Conservation (phyloP, 35 echinoderm and acorn worm species). For the Apostichopus parvimensis region DNA sequence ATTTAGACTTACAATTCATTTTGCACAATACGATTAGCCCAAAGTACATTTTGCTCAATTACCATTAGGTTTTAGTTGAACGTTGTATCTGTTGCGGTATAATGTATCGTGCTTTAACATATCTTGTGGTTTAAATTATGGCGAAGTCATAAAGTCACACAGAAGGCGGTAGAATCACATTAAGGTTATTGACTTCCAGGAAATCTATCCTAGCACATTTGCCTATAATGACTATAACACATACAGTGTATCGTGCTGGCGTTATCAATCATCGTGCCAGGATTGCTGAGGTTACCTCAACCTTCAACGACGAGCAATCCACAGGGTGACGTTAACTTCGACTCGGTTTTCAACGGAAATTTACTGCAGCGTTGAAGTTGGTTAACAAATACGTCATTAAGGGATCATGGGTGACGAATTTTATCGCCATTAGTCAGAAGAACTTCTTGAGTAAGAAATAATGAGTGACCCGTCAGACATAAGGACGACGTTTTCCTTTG, state of each 20-base stretch:
- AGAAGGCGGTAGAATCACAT: too few relatives aligned
- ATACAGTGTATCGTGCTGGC: neutral
- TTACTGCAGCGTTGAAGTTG: neutral
- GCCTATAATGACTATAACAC: neutral
- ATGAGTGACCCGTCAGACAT: neutral
- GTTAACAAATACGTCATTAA: constrained; percentile 25
- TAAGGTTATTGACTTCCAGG: constrained; percentile 39
- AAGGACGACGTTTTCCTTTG: neutral
- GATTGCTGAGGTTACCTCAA: neutral
- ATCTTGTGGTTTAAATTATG: too few relatives aligned
- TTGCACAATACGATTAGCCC: too few relatives aligned
- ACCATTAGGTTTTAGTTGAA: too few relatives aligned
- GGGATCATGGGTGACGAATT: constrained; percentile 10
- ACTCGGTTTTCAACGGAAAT: neutral
- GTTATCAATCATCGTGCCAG: constrained; percentile 26
- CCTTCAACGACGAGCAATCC: neutral
- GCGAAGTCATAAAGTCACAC: too few relatives aligned
- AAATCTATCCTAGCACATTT: neutral
- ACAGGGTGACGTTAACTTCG: neutral
- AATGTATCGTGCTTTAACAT: too few relatives aligned
- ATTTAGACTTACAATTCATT: too few relatives aligned
- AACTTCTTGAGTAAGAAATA: neutral
- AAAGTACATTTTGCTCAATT: too few relatives aligned
- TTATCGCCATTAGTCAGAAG: neutral
- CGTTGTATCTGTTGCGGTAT: too few relatives aligned